These are phyloP conservation scores for Artibeus lituratus DNA, from an alignment of 2,797 vertebrate species.

Conservation along the genomic window DNA sequence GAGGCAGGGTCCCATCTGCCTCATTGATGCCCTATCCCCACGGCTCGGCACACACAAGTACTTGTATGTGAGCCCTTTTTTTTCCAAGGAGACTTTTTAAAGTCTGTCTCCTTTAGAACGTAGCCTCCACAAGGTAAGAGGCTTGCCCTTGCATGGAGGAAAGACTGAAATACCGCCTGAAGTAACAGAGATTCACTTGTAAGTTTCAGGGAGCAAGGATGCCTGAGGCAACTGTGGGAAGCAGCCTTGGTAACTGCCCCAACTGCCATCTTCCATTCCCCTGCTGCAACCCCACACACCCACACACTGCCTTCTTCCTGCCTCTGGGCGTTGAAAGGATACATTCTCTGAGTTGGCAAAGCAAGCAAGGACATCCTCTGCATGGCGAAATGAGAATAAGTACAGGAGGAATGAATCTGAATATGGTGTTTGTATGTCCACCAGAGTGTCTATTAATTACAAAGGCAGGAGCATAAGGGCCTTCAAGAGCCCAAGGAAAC, in stretches of 20 bases:
- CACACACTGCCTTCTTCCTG: not conserved
- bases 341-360: not conserved
- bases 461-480: not conserved
- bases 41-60: not conserved
- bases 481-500: not conserved
- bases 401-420: not conserved
- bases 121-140: not conserved
- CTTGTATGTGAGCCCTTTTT: not conserved
- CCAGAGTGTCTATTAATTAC: not conserved
- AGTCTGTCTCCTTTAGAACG: not conserved
- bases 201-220: not conserved
- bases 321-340: not conserved
- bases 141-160: not conserved
- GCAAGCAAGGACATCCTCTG: not conserved
- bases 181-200: not conserved
- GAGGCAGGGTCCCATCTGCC: not conserved
- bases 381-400: not conserved
- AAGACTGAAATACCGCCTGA: not conserved
- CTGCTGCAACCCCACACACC: not conserved
- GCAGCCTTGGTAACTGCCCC: not conserved
- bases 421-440: not conserved
- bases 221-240: not conserved
- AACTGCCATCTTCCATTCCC: not conserved
- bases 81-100: not conserved
- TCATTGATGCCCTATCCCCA: not conserved